Base-by-base conservation (phyloP, 1,140 invertebrate genomes). In the Ceratina australensis region DNA sequence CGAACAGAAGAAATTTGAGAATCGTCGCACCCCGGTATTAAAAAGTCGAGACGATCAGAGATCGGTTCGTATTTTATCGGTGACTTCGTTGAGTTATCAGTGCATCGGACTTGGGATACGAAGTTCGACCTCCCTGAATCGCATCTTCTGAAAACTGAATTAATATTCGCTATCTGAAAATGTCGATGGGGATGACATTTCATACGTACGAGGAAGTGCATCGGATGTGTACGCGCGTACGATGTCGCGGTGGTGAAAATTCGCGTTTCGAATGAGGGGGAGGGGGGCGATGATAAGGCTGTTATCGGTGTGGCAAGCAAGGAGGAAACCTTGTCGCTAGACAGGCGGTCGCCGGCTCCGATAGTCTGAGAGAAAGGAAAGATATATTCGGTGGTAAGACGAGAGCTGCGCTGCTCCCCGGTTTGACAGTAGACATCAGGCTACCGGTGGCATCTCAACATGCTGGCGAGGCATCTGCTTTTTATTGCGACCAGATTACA, bases 401-500 rank as follows among this genome's bases (percentile, higher is more conserved):
- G 66, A 72, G 73, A 72, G 57, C 33, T 54, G n/a, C 69, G 80
- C 66, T 61, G 33, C 33, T 42, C 8, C 47, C 26, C 54, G 15
- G 49, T 33, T 65, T 76, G 69, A 69, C 52, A 81, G 69, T 64
- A 13, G 28, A 54, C 33, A 26, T 15, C 47, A n/a, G 47, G 33
- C 59, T 67, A 57, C 65, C 33, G 28, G 24, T 26, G 60, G 64
- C 18, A 74, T 54, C 54, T 42, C 66, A 82, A 83, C 74, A 92
- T 92, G 91, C 56, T 92, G 87, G 91, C 91, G 26, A 90, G 89
- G 78, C 89, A 92, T 83, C 85, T 92, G 8, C 86, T 92, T 54
- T 92, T 91, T 69, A 78, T 92, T 76, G 91, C 91, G 61, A 91
- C 90, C 71, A 87, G 89, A 80, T 78, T 88, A 81, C 87, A 90